phyloP scores from a whole-genome alignment of 2,888 invertebrate species.

The Troglohyphantes excavatus region DNA sequence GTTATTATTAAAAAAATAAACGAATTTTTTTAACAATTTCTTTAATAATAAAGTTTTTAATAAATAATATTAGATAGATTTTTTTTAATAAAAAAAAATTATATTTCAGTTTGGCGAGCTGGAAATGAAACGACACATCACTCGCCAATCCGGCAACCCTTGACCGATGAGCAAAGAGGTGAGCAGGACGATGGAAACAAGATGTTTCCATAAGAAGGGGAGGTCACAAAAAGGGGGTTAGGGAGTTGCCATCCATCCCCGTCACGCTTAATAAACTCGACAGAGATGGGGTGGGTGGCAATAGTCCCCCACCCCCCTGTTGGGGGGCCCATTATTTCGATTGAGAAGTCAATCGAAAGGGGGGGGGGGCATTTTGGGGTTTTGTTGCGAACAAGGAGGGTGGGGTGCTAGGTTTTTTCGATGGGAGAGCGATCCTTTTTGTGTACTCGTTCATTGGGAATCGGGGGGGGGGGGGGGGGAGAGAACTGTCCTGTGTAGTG shows the following conservation, averaged over 20 bases:
- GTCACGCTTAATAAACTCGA: conserved; percentile 68
- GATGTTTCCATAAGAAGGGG: conserved; percentile 45
- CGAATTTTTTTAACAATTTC: too few species aligned
- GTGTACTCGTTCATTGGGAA: background rate
- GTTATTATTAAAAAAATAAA: too few species aligned
- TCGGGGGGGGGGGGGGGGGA: too few species aligned
- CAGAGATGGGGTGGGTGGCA: conserved; percentile 45
- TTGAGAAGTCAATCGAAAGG: conserved; percentile 53
- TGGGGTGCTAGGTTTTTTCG: background rate
- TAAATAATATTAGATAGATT: too few species aligned
- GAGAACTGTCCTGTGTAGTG: too few species aligned
- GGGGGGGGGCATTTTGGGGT: background rate
- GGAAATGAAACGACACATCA: too few species aligned
- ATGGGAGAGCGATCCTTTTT: background rate
- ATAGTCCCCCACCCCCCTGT: conserved; percentile 21
- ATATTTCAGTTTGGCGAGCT: too few species aligned
- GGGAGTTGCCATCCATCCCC: background rate
- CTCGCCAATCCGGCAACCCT: conserved; percentile 50
- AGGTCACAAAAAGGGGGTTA: too few species aligned
- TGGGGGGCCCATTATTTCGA: conserved; percentile 42
- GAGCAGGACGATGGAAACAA: conserved; percentile 48
- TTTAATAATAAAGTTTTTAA: too few species aligned
- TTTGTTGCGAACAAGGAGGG: conserved; percentile 1
- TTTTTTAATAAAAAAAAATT: too few species aligned
- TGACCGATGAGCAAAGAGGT: background rate